These are phyloP conservation scores for Heliconius eleuchia DNA, from an alignment of 1,140 invertebrate species.

Conservation along the genomic window DNA sequence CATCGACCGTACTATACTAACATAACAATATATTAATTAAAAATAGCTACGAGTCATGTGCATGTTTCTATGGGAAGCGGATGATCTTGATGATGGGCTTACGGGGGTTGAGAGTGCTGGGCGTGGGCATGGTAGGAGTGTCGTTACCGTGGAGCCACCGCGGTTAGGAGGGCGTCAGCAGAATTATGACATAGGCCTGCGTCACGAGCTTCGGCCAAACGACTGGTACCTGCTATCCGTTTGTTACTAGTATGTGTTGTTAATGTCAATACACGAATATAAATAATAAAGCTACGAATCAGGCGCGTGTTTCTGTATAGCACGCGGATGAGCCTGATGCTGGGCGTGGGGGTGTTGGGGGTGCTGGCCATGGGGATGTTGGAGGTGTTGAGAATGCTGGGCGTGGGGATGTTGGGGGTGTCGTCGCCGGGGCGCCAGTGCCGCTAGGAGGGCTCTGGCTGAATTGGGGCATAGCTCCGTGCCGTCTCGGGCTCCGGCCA, in stretches of 20 bases:
- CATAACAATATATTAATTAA: too few species aligned
- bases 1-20: too few species aligned
- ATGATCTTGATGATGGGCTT: not conserved
- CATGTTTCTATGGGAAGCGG: not conserved
- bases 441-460: conserved; percentile 52
- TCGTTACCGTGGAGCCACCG: too few species aligned
- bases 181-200: too few species aligned
- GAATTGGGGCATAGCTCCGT: conserved; percentile 54
- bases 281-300: not conserved
- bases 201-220: too few species aligned
- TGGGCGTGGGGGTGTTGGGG: not conserved
- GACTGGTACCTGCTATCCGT: too few species aligned
- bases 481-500: conserved; percentile 57
- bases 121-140: not conserved
- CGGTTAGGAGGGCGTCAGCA: too few species aligned
- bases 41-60: not conserved
- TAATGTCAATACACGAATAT: too few species aligned
- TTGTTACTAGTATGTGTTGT: too few species aligned
- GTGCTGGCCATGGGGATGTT: not conserved
- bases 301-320: not conserved
- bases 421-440: conserved; percentile 37
- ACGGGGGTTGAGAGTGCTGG: too few species aligned
- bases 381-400: not conserved
- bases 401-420: conserved; percentile 18
- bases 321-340: conserved; percentile 1